Evolutionary conservation across 2,797 vertebrate genomes (phyloP).

Genomic region (Potorous gilbertii): DNA sequence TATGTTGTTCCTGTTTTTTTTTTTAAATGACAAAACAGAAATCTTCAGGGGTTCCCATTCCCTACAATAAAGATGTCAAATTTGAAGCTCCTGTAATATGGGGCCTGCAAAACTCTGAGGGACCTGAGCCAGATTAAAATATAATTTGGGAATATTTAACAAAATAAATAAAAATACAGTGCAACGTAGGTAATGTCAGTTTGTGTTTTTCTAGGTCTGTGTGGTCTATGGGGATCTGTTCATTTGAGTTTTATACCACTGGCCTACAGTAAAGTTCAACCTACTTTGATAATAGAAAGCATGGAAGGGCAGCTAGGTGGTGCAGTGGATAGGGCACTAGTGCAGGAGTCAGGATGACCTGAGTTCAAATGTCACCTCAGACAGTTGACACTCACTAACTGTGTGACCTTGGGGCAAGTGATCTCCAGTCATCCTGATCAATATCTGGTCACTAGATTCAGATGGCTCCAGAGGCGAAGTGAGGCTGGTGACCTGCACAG

Average conservation of each 20-base stretch:
- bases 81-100: neutral
- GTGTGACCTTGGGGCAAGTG: too few species aligned
- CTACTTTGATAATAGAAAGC: neutral
- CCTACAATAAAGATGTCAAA: neutral
- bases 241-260: neutral
- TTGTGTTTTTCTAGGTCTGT: neutral
- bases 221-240: neutral
- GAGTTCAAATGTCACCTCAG: too few species aligned
- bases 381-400: too few species aligned
- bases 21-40: neutral
- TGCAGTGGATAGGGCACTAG: too few species aligned
- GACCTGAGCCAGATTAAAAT: neutral
- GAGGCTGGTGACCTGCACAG: too few species aligned
- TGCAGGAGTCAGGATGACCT: too few species aligned
- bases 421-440: too few species aligned
- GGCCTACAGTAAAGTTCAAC: neutral
- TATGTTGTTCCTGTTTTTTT: neutral
- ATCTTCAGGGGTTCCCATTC: neutral
- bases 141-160: neutral
- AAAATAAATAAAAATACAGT: neutral
- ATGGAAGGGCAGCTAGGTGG: too few species aligned
- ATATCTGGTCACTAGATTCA: too few species aligned
- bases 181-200: neutral
- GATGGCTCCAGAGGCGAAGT: too few species aligned
- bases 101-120: neutral